Conservation (phyloP, 1,140 invertebrate genomes). For the Lutraria rhynchaena region DNA sequence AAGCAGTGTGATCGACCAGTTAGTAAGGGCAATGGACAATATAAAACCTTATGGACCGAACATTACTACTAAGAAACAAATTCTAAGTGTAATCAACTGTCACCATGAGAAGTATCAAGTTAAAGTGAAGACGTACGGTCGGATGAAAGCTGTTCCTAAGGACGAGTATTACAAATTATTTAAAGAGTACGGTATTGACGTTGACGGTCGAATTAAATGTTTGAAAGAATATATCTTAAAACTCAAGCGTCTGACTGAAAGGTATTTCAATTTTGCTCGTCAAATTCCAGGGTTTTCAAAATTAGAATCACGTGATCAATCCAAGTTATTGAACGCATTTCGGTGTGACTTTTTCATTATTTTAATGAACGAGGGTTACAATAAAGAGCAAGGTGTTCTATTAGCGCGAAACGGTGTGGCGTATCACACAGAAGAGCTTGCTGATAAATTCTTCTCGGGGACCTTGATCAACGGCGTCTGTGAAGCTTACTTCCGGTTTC, state of each 20-base stretch:
- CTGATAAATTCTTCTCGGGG: slow-evolving; percentile 49
- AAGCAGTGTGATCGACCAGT: slow-evolving; percentile 12
- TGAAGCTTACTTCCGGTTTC: slow-evolving; percentile 25
- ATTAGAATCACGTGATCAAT: slow-evolving; percentile 36
- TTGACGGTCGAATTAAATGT: slow-evolving; percentile 35
- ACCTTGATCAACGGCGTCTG: neutral
- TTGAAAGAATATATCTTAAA: slow-evolving; percentile 37
- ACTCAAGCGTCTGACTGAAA: slow-evolving; percentile 26
- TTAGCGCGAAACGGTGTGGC: slow-evolving; percentile 41
- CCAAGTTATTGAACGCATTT: slow-evolving; percentile 41
- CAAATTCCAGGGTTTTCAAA: slow-evolving; percentile 50
- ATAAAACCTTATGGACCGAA: slow-evolving; percentile 45
- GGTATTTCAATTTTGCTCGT: slow-evolving; percentile 47
- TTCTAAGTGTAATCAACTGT: slow-evolving; percentile 24
- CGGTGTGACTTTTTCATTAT: slow-evolving; percentile 48
- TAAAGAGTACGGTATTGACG: slow-evolving; percentile 55
- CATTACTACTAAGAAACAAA: slow-evolving; percentile 15
- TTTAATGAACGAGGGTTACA: slow-evolving; percentile 49
- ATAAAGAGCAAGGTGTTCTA: slow-evolving; percentile 2
- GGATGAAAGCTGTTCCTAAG: slow-evolving; percentile 48
- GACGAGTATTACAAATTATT: slow-evolving; percentile 48
- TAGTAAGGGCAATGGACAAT: slow-evolving; percentile 23
- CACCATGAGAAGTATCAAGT: slow-evolving; percentile 39
- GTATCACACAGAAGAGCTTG: slow-evolving; percentile 39
- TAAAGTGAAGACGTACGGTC: slow-evolving; percentile 27